Evolutionary conservation across 1,140 invertebrate genomes (phyloP).

Genomic region (Orussus abietinus): DNA sequence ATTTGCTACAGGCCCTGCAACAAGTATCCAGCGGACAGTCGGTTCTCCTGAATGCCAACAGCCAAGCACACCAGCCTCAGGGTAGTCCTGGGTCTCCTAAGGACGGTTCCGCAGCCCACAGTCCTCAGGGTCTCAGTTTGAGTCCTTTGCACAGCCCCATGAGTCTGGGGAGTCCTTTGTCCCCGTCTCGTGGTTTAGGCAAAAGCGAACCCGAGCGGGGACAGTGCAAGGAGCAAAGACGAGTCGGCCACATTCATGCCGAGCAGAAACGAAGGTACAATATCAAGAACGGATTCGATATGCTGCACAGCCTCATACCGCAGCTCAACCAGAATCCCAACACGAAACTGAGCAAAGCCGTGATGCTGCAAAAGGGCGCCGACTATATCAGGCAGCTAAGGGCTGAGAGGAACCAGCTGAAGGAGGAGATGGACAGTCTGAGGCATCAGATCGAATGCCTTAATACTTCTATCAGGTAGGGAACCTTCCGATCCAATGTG

Average conservation of each 20-base stretch:
- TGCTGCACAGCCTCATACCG: slow-evolving; percentile 89
- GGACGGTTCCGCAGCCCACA: slow-evolving; percentile 37
- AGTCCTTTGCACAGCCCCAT: slow-evolving; percentile 54
- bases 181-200: slow-evolving; percentile 36
- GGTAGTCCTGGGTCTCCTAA: slow-evolving; percentile 46
- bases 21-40: slow-evolving; percentile 27
- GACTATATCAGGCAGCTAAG: slow-evolving; percentile 92
- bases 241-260: slow-evolving; percentile 89
- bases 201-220: slow-evolving; percentile 46
- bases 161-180: slow-evolving; percentile 46
- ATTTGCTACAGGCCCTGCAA: slow-evolving; percentile 30
- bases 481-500: slow-evolving; percentile 6
- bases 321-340: slow-evolving; percentile 86
- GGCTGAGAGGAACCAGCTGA: slow-evolving; percentile 77
- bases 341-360: slow-evolving; percentile 91
- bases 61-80: slow-evolving; percentile 33
- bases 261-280: slow-evolving; percentile 97
- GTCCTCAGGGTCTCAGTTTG: slow-evolving; percentile 42
- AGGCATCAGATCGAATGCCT: slow-evolving; percentile 84
- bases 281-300: slow-evolving; percentile 97
- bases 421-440: slow-evolving; percentile 85
- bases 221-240: slow-evolving; percentile 62
- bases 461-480: slow-evolving; percentile 84
- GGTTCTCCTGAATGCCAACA: slow-evolving; percentile 35
- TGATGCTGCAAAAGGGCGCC: slow-evolving; percentile 94